A percentile compares a stretch with the other conserved stretches of the same genome.
phyloP scores from a whole-genome alignment of 1,140 invertebrate species.

The Lamellibrachia luymesi region DNA sequence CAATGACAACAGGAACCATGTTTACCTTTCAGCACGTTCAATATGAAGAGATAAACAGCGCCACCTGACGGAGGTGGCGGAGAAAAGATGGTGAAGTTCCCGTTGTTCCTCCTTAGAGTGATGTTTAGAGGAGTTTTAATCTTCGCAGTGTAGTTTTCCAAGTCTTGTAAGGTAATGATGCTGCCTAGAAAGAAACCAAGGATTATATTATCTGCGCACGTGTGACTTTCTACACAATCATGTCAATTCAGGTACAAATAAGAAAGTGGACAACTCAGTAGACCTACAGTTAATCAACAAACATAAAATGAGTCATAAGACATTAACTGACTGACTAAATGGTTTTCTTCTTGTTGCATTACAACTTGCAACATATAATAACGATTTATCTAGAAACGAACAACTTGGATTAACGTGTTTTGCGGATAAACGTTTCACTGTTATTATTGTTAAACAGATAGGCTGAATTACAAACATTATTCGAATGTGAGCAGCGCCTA shows the following conservation, averaged over 20 bases:
- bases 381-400: too few relatives aligned
- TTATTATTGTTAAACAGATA: not conserved
- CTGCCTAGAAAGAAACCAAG: slow-evolving; percentile 21
- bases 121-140: slow-evolving; percentile 30
- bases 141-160: slow-evolving; percentile 38
- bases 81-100: slow-evolving; percentile 69
- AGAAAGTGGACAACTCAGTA: not conserved
- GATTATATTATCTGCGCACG: too few relatives aligned
- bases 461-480: not conserved
- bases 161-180: slow-evolving; percentile 46
- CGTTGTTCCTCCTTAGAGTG: slow-evolving; percentile 26
- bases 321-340: too few relatives aligned
- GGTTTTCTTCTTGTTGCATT: too few relatives aligned
- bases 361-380: too few relatives aligned
- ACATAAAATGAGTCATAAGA: too few relatives aligned
- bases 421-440: not conserved
- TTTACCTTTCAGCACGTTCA: slow-evolving; percentile 73
- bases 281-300: too few relatives aligned
- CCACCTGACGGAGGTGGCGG: slow-evolving; percentile 79
- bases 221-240: too few relatives aligned
- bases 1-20: not conserved
- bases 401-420: too few relatives aligned
- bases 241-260: too few relatives aligned
- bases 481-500: too few relatives aligned
- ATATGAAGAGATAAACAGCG: slow-evolving; percentile 73